phyloP scores from a whole-genome alignment of 2,797 vertebrate genomes.

The Nasua narica region DNA sequence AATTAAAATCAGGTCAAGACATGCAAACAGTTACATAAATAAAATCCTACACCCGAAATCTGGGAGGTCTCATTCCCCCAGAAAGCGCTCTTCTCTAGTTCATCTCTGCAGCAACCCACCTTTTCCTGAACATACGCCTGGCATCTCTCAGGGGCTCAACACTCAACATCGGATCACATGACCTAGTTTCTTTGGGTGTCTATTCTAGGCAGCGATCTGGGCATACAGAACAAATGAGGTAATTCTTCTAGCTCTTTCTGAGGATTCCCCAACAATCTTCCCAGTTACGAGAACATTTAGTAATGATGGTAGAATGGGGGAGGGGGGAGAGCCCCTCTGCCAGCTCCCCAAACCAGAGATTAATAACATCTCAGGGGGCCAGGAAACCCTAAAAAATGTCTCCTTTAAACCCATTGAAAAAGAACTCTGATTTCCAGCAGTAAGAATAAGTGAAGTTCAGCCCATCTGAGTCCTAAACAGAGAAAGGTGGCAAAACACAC shows the following conservation, averaged over 20 bases:
- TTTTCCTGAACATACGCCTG: neutral
- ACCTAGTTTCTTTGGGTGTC: neutral
- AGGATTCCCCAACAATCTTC: neutral
- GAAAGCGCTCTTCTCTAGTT: neutral
- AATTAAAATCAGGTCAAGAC: neutral
- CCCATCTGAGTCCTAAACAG: neutral
- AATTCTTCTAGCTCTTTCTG: neutral
- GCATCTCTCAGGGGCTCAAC: neutral
- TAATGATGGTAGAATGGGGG: neutral
- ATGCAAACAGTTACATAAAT: neutral
- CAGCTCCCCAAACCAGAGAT: neutral
- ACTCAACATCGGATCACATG: neutral
- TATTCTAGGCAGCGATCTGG: neutral
- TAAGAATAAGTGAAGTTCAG: neutral
- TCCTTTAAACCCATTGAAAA: neutral
- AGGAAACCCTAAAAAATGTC: neutral
- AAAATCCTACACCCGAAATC: neutral
- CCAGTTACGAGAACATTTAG: neutral
- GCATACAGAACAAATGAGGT: neutral
- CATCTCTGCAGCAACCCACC: neutral
- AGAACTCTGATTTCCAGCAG: neutral
- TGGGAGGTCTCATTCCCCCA: neutral
- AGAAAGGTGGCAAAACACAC: no score
- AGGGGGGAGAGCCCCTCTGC: neutral
- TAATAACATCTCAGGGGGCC: neutral